Conservation (phyloP, 1,140 invertebrate genomes). For the Anagrus nilaparvatae region DNA sequence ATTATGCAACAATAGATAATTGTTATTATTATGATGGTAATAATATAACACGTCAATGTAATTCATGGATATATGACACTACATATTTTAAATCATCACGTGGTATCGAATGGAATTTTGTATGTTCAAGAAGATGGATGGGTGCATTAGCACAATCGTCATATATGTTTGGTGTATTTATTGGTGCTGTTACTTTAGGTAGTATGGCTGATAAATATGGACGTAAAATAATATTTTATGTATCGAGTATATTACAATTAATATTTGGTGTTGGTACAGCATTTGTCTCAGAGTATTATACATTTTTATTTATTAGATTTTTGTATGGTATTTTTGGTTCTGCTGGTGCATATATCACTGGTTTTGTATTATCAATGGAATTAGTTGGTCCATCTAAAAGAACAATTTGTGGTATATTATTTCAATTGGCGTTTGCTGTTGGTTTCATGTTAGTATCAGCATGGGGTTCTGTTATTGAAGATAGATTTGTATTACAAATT, state of each 20-base stretch:
- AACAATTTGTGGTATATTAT: conserved; percentile 70
- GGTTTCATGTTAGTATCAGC: conserved; percentile 75
- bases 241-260: conserved; percentile 60
- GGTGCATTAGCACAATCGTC: conserved; percentile 65
- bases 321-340: conserved; percentile 74
- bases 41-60: conserved; percentile 44
- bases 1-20: conserved; percentile 42
- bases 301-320: conserved; percentile 59
- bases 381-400: conserved; percentile 70
- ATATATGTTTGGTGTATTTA: conserved; percentile 86
- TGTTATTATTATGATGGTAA: conserved; percentile 42
- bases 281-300: conserved; percentile 63
- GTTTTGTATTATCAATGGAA: conserved; percentile 81
- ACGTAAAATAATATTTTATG: conserved; percentile 68
- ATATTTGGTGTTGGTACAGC: conserved; percentile 61
- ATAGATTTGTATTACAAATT: conserved; percentile 66
- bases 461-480: conserved; percentile 68
- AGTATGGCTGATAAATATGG: conserved; percentile 79
- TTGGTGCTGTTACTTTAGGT: conserved; percentile 74
- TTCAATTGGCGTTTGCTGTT: conserved; percentile 67
- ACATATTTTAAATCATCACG: conserved; percentile 59
- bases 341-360: conserved; percentile 72
- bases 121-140: conserved; percentile 73
- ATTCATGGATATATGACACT: conserved; percentile 59
- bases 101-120: conserved; percentile 74